Evolutionary conservation across 2,113 vertebrate species (phyloP).

Genomic region (Cygnus atratus): DNA sequence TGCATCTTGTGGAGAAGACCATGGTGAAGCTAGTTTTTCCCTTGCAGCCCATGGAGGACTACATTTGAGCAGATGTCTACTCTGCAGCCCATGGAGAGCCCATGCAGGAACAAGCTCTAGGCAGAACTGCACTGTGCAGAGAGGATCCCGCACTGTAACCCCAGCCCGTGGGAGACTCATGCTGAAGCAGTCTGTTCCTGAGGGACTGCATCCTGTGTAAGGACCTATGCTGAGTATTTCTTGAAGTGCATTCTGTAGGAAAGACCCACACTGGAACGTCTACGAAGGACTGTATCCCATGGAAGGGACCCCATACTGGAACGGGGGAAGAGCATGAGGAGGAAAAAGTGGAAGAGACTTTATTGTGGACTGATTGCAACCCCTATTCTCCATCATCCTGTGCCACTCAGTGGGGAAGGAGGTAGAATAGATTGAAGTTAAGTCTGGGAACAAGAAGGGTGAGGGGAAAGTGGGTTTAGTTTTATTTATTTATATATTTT

Average conservation of each 20-base stretch:
- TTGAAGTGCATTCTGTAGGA: not conserved
- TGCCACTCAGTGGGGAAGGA: not conserved
- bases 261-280: not conserved
- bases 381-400: not conserved
- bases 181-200: not conserved
- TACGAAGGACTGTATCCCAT: not conserved
- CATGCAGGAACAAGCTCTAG: not conserved
- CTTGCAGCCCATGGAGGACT: not conserved
- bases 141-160: not conserved
- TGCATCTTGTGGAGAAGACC: not conserved
- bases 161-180: not conserved
- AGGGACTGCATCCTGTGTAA: not conserved
- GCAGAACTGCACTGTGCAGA: not conserved
- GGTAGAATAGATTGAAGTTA: not conserved
- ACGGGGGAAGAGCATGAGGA: not conserved
- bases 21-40: not conserved
- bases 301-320: not conserved
- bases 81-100: not conserved
- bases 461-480: not conserved
- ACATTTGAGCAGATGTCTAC: not conserved
- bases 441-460: not conserved
- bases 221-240: not conserved
- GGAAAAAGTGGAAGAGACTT: not conserved
- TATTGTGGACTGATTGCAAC: not conserved
- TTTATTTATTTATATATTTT: not conserved